Base-by-base conservation (phyloP, 1,140 invertebrate species). In the Drosophila quadrilineata region DNA sequence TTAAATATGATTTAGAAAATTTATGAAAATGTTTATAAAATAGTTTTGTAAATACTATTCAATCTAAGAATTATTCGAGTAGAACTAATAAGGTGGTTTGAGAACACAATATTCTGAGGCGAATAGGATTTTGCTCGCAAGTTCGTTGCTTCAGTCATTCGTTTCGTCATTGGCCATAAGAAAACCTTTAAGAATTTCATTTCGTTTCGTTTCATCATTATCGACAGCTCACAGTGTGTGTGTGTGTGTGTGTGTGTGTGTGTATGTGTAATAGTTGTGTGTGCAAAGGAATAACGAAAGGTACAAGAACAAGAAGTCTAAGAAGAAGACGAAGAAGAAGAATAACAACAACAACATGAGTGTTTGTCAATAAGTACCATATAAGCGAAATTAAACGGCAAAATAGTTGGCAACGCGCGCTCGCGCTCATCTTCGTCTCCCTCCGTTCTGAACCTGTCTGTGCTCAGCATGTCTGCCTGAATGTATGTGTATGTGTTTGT, bases 321-420 rank as follows among this genome's bases (percentile, higher is more conserved):
- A n/a, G n/a, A n/a, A n/a, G 49, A 19, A 45, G 6, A 38, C 5
- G 36, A 59, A 68, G 48, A 60, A 38, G 17, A 24, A 54, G 46
- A 64, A 58, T n/a, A 10, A 3, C 35, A 43, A 14, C 10, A 56
- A 6, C 26, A 43, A 41, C 10, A 45, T 24, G 19, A 45, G 26
- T 19, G n/a, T n/a, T n/a, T n/a, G 56, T 50, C 62, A 65, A 65
- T 65, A 84, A 76, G 76, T 84, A 82, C 77, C 69, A 82, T 82
- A 82, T 84, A 82, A 82, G 76, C 79, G 77, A 82, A 82, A 82
- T 82, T 82, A 82, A 82, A 82, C 77, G 77, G 77, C 77, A 82
- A 82, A 82, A 82, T 82, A 82, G 77, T 85, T 82, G 77, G 79
- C 73, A 82, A 73, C 77, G 79, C 73, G 82, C 52, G 17, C 36